A percentile compares a stretch with the other conserved stretches of the same genome.
These are phyloP conservation scores for Xenopus laevis DNA, from an alignment of 2,113 vertebrate species.

Conservation along the genomic window DNA sequence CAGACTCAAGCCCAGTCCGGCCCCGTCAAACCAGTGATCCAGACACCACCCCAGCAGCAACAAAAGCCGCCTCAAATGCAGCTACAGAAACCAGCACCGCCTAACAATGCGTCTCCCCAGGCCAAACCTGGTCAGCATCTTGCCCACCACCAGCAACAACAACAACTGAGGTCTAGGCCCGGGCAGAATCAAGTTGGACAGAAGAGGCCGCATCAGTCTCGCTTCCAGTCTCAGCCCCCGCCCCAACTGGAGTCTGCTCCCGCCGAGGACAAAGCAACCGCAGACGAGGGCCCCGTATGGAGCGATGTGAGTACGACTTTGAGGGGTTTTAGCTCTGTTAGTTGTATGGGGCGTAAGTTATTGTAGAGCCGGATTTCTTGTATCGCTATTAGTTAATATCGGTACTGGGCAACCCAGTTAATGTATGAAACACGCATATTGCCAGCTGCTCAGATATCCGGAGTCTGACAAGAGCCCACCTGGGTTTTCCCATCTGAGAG, in stretches of 20 bases:
- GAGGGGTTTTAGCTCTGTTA: too few relatives aligned
- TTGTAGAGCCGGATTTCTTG: too few relatives aligned
- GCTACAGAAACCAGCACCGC: constrained; percentile 46
- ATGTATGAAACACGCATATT: too few relatives aligned
- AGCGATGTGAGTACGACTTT: constrained; percentile 9
- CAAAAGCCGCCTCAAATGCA: constrained; percentile 46
- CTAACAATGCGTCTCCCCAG: constrained; percentile 45
- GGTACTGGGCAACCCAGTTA: too few relatives aligned
- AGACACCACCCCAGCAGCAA: constrained; percentile 44
- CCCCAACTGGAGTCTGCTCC: constrained; percentile 40
- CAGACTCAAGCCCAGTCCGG: constrained; percentile 53
- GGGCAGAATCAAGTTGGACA: constrained; percentile 48
- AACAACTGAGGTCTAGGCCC: constrained; percentile 53
- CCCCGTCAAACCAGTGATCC: constrained; percentile 43
- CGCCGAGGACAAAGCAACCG: neutral
- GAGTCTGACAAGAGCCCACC: too few relatives aligned
- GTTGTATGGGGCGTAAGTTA: too few relatives aligned
- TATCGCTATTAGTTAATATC: too few relatives aligned
- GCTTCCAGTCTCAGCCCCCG: constrained; percentile 6
- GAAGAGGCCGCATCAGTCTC: constrained; percentile 20
- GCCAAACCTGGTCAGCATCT: constrained; percentile 50
- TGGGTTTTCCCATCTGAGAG: too few relatives aligned
- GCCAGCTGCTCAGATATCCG: too few relatives aligned
- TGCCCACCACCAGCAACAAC: neutral
- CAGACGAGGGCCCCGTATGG: neutral